A percentile compares a stretch with the other conserved stretches of the same genome.
Conservation (phyloP, 2,888 invertebrate genomes). For the Phaonia tiefii region DNA sequence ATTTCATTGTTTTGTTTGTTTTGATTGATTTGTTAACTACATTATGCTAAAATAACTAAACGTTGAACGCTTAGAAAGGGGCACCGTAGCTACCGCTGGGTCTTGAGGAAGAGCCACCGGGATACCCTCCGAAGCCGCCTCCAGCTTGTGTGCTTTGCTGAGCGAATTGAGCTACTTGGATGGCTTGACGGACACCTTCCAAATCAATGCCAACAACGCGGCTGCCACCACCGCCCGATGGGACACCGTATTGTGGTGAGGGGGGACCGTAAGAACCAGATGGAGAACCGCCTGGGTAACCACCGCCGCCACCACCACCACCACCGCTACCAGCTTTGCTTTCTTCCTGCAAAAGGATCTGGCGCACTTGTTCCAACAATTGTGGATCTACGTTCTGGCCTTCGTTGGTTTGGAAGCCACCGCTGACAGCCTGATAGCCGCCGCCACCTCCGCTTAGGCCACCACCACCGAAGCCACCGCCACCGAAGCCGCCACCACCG, state of each 20-base stretch:
- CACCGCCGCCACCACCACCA: constrained; percentile 77
- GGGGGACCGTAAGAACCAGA: constrained; percentile 82
- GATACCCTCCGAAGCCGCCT: constrained; percentile 81
- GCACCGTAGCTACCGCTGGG: constrained; percentile 87
- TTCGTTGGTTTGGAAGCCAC: constrained; percentile 90
- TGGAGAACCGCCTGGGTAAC: constrained; percentile 82
- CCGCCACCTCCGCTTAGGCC: constrained; percentile 84
- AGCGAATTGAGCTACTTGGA: constrained; percentile 92
- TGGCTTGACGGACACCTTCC: constrained; percentile 92
- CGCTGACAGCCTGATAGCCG: constrained; percentile 88
- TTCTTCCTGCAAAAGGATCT: constrained; percentile 92
- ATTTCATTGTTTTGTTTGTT: constrained; percentile 56
- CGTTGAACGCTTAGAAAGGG: constrained; percentile 74
- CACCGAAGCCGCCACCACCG: constrained; percentile 76
- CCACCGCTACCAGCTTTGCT: constrained; percentile 83
- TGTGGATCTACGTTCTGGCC: constrained; percentile 91
- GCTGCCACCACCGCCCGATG: constrained; percentile 81
- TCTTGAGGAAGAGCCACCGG: constrained; percentile 82
- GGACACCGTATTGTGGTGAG: constrained; percentile 86
- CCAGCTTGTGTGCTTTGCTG: constrained; percentile 88
- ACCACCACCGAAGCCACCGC: constrained; percentile 76
- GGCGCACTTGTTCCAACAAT: constrained; percentile 91
- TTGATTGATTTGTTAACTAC: constrained; percentile 64
- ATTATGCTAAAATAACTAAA: constrained; percentile 65
- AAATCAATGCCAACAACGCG: constrained; percentile 91